Evolutionary conservation across 53 echinoderm and acorn worm species (phyloP).

Genomic region (Astropecten irregularis): DNA sequence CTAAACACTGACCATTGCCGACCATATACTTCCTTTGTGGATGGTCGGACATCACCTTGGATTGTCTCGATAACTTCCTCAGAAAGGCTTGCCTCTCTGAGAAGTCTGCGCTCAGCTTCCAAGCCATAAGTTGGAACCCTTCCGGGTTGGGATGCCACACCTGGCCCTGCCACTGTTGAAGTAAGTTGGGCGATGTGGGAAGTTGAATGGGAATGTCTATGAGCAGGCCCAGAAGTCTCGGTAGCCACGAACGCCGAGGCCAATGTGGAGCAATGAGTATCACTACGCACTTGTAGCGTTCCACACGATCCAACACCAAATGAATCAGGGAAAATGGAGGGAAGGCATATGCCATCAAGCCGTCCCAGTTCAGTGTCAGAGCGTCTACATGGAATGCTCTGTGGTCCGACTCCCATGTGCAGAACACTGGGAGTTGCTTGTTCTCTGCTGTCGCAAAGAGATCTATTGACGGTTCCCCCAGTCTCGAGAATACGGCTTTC

Average conservation of each 20-base stretch:
- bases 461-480: conserved; percentile 14
- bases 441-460: background rate
- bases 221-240: background rate
- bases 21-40: conserved; percentile 11
- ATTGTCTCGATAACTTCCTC: background rate
- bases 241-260: conserved; percentile 13
- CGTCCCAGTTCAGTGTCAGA: background rate
- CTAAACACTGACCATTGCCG: conserved; percentile 16
- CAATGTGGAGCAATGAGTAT: conserved; percentile 13
- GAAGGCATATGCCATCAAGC: background rate
- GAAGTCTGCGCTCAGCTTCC: background rate
- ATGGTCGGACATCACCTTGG: background rate
- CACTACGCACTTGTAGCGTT: conserved; percentile 14
- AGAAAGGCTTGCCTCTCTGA: no score
- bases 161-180: conserved; percentile 7
- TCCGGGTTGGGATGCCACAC: conserved; percentile 14
- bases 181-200: background rate
- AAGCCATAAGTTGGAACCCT: no score
- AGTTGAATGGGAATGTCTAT: conserved; percentile 24
- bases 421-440: background rate
- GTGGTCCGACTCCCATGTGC: background rate
- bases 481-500: conserved; percentile 4
- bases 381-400: background rate
- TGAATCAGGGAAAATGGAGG: background rate
- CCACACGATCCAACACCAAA: background rate